These are phyloP conservation scores for Periophthalmus magnuspinnatus DNA, from an alignment of 2,797 vertebrate genomes.

Conservation along the genomic window DNA sequence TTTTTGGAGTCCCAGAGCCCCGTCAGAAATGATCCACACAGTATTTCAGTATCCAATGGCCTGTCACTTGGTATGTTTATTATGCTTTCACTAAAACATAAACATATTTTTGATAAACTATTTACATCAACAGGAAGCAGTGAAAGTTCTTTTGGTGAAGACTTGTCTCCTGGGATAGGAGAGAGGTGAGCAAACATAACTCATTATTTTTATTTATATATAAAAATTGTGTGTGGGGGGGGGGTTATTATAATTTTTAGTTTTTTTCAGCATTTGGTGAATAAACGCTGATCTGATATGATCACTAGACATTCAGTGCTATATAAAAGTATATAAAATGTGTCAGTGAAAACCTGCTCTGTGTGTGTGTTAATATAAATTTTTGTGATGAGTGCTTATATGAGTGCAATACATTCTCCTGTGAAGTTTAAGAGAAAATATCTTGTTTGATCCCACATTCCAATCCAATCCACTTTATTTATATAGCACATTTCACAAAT, in stretches of 20 bases:
- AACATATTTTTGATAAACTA: too few relatives aligned
- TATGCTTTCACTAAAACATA: neutral
- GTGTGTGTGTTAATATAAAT: neutral
- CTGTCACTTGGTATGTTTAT: slow-evolving; percentile 80
- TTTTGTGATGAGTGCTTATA: neutral
- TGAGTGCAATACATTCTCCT: neutral
- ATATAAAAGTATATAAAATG: neutral
- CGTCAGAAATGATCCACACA: slow-evolving; percentile 70
- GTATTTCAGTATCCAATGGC: slow-evolving; percentile 83
- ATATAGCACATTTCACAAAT: too few relatives aligned
- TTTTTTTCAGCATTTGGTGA: neutral
- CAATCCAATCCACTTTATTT: too few relatives aligned
- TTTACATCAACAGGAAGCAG: slow-evolving; percentile 83
- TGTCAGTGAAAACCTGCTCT: neutral
- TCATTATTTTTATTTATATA: too few relatives aligned
- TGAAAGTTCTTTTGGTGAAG: slow-evolving; percentile 94
- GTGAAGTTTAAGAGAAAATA: neutral
- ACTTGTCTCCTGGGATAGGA: slow-evolving; percentile 90
- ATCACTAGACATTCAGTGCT: neutral
- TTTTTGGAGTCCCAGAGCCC: slow-evolving; percentile 93
- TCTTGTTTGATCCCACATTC: slow-evolving; percentile 8
- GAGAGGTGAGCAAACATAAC: slow-evolving; percentile 50
- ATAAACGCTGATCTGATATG: neutral
- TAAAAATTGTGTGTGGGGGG: too few relatives aligned
- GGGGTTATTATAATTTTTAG: too few relatives aligned